These are phyloP conservation scores for Microctenopoma lineatum DNA, from an alignment of 2,797 vertebrate species.

Conservation along the genomic window DNA sequence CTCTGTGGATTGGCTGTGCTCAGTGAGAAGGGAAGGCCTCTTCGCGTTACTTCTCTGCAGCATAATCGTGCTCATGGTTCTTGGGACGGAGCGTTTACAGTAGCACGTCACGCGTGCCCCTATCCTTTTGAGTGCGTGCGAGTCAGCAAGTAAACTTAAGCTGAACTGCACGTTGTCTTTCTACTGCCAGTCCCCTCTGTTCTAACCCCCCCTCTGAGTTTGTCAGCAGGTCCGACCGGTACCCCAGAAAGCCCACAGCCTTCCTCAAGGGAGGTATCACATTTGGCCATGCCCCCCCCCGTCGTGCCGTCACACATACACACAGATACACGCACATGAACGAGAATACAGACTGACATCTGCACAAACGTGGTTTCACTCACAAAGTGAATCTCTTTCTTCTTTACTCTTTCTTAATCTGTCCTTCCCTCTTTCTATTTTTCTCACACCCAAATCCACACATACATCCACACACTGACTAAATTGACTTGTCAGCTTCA, in stretches of 20 bases:
- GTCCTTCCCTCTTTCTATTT: slow-evolving; percentile 37
- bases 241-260: slow-evolving; percentile 57
- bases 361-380: slow-evolving; percentile 33
- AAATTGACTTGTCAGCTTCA: slow-evolving; percentile 85
- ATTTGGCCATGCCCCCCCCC: slow-evolving; percentile 52
- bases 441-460: slow-evolving; percentile 41
- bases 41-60: neutral
- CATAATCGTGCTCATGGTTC: neutral
- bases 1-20: neutral
- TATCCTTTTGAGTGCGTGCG: slow-evolving; percentile 19
- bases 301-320: neutral
- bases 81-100: slow-evolving; percentile 6
- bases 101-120: slow-evolving; percentile 1
- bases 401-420: slow-evolving; percentile 60
- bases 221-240: slow-evolving; percentile 68
- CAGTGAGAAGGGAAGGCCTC: neutral
- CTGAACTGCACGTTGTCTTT: slow-evolving; percentile 70
- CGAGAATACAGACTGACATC: slow-evolving; percentile 39
- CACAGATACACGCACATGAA: neutral
- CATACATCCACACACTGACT: slow-evolving; percentile 53
- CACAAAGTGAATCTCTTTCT: slow-evolving; percentile 42
- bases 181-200: slow-evolving; percentile 62
- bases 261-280: slow-evolving; percentile 64
- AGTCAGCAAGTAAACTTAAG: slow-evolving; percentile 67
- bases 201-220: slow-evolving; percentile 50